Conservation (phyloP, 2,888 invertebrate genomes). For the Sturmia bella region DNA sequence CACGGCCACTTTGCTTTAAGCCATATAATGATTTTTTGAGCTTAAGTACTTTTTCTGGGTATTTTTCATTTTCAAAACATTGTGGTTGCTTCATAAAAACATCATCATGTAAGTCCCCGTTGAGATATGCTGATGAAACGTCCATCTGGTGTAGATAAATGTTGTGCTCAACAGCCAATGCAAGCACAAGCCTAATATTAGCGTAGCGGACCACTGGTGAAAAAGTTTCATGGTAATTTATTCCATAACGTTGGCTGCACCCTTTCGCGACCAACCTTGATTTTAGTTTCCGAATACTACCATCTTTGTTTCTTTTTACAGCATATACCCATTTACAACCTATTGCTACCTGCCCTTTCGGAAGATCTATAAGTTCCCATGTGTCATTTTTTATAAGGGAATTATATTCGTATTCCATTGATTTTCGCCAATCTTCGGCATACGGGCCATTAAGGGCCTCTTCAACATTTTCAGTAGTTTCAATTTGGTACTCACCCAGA, state of each 20-base stretch:
- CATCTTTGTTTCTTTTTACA: slow-evolving; percentile 33
- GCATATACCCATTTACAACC: slow-evolving; percentile 69
- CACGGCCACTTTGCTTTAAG: slow-evolving; percentile 29
- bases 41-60: slow-evolving; percentile 1
- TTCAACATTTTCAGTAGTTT: slow-evolving; percentile 47
- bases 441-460: slow-evolving; percentile 54
- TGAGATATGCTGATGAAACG: slow-evolving; percentile 27
- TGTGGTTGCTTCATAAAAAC: slow-evolving; percentile 43
- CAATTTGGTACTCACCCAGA: slow-evolving; percentile 28
- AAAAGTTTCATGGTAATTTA: slow-evolving; percentile 37
- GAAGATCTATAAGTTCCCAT: slow-evolving; percentile 25
- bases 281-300: slow-evolving; percentile 23
- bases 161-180: slow-evolving; percentile 67
- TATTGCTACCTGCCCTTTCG: slow-evolving; percentile 46
- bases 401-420: slow-evolving; percentile 8
- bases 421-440: slow-evolving; percentile 24
- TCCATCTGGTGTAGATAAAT: slow-evolving; percentile 26
- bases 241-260: slow-evolving; percentile 19
- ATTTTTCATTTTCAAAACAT: slow-evolving; percentile 9
- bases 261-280: slow-evolving; percentile 32
- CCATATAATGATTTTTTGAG: slow-evolving; percentile 28
- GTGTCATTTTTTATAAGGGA: slow-evolving; percentile 18
- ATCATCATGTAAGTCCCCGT: slow-evolving; percentile 13
- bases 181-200: slow-evolving; percentile 69
- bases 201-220: slow-evolving; percentile 27